Conservation (phyloP, 2,113 vertebrate genomes). For the Paradoxurus hermaphroditus region DNA sequence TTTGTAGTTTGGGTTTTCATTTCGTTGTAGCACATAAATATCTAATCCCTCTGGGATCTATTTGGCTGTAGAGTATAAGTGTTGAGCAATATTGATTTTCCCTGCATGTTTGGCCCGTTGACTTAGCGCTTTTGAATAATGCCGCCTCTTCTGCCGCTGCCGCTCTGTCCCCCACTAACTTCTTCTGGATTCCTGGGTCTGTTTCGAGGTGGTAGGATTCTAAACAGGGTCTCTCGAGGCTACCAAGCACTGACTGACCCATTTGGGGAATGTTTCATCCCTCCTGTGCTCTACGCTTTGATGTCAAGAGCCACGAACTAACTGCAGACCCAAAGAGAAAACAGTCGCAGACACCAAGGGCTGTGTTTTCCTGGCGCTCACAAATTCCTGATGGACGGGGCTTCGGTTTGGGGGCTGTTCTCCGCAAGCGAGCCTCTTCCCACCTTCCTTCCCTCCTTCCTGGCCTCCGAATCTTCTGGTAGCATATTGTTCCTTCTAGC, state of each 20-base stretch:
- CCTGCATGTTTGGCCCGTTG: constrained; percentile 27
- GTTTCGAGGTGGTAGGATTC: not conserved
- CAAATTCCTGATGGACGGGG: not conserved
- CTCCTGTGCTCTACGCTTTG: constrained; percentile 27
- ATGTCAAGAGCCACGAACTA: constrained; percentile 28
- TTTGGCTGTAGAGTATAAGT: constrained; percentile 27
- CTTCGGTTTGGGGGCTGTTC: not conserved
- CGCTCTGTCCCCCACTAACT: not conserved
- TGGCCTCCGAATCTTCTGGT: not conserved
- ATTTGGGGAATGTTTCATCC: not conserved
- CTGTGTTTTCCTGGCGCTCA: not conserved
- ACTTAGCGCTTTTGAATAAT: not conserved
- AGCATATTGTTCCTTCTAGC: not conserved
- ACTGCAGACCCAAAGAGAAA: not conserved
- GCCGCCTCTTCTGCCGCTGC: not conserved
- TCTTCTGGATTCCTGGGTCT: not conserved
- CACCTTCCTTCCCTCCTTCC: not conserved
- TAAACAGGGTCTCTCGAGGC: not conserved
- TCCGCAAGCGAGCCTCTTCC: not conserved
- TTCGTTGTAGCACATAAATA: constrained; percentile 43
- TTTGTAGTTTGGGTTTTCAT: constrained; percentile 13
- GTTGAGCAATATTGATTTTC: constrained; percentile 53
- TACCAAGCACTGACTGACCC: not conserved
- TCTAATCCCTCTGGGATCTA: constrained; percentile 46
- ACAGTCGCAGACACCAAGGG: not conserved